phyloP scores from a whole-genome alignment of 2,888 invertebrate genomes.

The Cephus rjabovi region DNA sequence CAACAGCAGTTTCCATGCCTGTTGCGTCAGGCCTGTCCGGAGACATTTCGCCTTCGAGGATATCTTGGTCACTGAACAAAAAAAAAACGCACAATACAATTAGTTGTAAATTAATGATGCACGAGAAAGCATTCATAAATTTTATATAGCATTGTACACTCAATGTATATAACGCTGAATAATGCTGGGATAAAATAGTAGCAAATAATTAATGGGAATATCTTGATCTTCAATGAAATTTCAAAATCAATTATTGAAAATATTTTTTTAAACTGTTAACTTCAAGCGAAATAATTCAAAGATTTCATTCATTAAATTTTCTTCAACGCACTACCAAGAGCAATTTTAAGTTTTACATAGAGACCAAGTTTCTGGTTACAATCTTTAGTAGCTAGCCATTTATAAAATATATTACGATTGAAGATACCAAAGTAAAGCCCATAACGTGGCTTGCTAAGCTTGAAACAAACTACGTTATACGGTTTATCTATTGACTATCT shows the following conservation, averaged over 20 bases:
- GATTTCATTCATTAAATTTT: not conserved
- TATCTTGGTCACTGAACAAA: slow-evolving; percentile 38
- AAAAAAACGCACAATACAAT: not conserved
- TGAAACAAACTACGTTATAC: not conserved
- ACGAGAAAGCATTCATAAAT: no score
- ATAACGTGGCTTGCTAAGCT: not conserved
- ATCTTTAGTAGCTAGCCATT: no score
- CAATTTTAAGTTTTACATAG: not conserved
- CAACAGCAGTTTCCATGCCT: slow-evolving; percentile 50
- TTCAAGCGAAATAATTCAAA: not conserved
- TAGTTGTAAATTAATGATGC: not conserved
- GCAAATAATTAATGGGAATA: not conserved
- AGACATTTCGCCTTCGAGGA: slow-evolving; percentile 49
- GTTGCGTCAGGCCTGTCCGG: slow-evolving; percentile 61
- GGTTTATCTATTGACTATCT: not conserved
- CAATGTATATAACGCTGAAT: no score
- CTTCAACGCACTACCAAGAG: no score
- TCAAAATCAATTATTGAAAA: not conserved
- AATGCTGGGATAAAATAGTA: not conserved
- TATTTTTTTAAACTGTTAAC: not conserved
- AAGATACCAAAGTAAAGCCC: not conserved
- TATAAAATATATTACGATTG: not conserved
- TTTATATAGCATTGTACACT: no score
- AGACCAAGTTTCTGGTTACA: no score
- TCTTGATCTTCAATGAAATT: not conserved